Evolutionary conservation across 2,113 vertebrate species (phyloP).

Genomic region (Dromas ardeola): DNA sequence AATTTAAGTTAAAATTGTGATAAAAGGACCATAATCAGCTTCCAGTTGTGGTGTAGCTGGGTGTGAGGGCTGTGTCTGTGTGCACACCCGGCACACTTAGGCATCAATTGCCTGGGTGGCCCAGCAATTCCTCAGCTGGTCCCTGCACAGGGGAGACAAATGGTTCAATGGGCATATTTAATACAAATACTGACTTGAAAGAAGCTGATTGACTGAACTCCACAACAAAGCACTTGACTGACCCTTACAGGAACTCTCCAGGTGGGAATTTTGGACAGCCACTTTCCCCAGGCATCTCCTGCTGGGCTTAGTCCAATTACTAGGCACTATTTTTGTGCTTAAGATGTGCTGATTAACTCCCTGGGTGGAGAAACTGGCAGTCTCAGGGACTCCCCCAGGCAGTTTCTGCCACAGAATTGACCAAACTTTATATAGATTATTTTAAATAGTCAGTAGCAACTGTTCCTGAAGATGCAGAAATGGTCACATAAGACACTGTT

Average conservation of each 20-base stretch:
- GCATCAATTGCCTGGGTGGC: background rate
- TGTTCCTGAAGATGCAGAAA: background rate
- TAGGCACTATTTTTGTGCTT: background rate
- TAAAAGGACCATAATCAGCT: background rate
- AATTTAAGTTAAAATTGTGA: background rate
- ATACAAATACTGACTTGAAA: background rate
- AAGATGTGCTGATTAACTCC: background rate
- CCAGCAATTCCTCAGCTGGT: background rate
- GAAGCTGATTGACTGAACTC: background rate
- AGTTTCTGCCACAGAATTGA: background rate
- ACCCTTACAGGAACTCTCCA: background rate
- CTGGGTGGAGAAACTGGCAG: background rate
- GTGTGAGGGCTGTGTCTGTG: background rate
- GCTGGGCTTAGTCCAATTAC: background rate
- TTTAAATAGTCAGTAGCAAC: background rate
- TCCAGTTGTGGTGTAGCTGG: background rate
- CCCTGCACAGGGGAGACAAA: background rate
- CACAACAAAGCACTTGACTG: background rate
- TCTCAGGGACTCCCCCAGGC: background rate
- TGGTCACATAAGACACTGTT: background rate
- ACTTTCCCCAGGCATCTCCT: background rate
- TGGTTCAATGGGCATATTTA: background rate
- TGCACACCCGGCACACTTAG: rapidly evolving
- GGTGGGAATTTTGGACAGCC: background rate
- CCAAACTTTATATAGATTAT: background rate